Evolutionary conservation across 2,113 vertebrate genomes (phyloP).

Genomic region (Merops nubicus): DNA sequence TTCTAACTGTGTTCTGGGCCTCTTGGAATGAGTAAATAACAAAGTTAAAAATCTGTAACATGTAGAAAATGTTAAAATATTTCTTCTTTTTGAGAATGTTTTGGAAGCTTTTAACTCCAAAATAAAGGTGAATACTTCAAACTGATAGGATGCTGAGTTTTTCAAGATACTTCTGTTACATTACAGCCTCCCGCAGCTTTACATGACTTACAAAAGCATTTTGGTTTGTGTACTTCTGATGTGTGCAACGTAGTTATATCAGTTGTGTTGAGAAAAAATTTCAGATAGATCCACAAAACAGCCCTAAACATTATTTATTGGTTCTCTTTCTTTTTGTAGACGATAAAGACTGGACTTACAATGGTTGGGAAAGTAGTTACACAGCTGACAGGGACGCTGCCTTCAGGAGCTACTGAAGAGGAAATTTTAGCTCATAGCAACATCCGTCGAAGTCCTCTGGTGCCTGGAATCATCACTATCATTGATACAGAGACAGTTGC

Average conservation of each 20-base stretch:
- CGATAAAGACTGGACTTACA: slow-evolving; percentile 92
- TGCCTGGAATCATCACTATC: slow-evolving; percentile 91
- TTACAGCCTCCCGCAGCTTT: not conserved
- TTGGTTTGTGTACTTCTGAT: not conserved
- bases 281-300: not conserved
- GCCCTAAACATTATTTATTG: not conserved
- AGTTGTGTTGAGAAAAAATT: not conserved
- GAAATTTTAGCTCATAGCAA: slow-evolving; percentile 87
- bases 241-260: not conserved
- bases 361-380: slow-evolving; percentile 99
- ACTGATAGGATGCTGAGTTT: not conserved
- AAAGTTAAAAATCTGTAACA: not conserved
- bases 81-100: not conserved
- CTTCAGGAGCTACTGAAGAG: slow-evolving; percentile 88
- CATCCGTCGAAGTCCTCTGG: slow-evolving; percentile 86
- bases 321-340: slow-evolving; percentile 73
- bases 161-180: not conserved
- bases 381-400: slow-evolving; percentile 90
- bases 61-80: not conserved
- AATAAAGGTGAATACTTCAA: not conserved
- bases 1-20: not conserved
- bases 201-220: not conserved
- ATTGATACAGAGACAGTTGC: slow-evolving; percentile 93
- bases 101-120: not conserved
- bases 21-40: not conserved